phyloP scores from a whole-genome alignment of 1,140 invertebrate species.

The Acromyrmex heyeri region DNA sequence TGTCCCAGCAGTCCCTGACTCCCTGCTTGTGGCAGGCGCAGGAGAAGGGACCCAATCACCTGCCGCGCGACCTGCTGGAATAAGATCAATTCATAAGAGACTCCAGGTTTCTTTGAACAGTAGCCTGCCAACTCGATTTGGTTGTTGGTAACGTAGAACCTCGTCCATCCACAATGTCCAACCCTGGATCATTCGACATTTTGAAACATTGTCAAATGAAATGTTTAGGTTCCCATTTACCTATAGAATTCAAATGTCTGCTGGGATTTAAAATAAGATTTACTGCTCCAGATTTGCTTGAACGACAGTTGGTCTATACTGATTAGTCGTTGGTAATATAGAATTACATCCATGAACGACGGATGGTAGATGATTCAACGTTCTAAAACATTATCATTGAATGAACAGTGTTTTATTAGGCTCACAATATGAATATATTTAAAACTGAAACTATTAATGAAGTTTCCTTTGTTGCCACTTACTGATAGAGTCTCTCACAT shows the following conservation, averaged over 20 bases:
- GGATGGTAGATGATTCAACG: background rate
- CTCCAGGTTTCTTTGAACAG: background rate
- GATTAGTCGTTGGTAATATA: conserved; percentile 26
- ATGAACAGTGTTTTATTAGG: background rate
- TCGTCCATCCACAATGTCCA: background rate
- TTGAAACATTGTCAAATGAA: background rate
- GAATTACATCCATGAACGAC: conserved; percentile 1
- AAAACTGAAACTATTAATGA: background rate
- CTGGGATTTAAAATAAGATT: conserved; percentile 72
- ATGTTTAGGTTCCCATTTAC: background rate
- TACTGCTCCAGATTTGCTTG: conserved; percentile 10
- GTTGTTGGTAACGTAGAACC: conserved; percentile 34
- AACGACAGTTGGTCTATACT: background rate
- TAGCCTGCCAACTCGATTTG: background rate
- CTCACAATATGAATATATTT: background rate
- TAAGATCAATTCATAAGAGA: conserved; percentile 14
- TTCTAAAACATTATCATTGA: conserved; percentile 1
- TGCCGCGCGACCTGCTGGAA: conserved; percentile 80
- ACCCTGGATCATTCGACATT: background rate
- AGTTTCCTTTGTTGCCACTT: conserved; percentile 9
- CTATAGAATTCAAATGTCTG: conserved; percentile 70
- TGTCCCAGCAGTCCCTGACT: conserved; percentile 39
- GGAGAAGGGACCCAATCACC: conserved; percentile 72
- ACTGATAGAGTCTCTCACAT: background rate
- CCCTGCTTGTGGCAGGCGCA: conserved; percentile 49